Conservation (phyloP, 1,140 invertebrate species). For the Caerostris extrusa region DNA sequence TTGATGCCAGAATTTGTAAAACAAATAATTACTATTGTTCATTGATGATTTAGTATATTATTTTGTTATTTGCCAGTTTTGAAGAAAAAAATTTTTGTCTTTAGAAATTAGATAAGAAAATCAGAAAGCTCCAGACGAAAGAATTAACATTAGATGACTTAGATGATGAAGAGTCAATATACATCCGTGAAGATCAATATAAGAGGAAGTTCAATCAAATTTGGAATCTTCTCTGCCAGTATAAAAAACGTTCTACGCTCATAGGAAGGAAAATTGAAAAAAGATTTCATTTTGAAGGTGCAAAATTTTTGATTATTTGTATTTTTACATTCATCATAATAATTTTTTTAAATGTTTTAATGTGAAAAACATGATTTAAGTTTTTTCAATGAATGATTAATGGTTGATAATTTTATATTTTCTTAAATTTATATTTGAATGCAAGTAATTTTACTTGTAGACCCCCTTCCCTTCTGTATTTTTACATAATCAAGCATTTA, state of each 20-base stretch:
- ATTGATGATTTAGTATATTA: too few species aligned
- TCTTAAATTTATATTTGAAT: too few species aligned
- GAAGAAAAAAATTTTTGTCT: constrained; percentile 32
- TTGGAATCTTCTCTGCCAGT: constrained; percentile 81
- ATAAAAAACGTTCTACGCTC: constrained; percentile 79
- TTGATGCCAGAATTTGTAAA: too few species aligned
- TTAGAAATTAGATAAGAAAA: constrained; percentile 80
- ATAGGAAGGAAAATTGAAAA: constrained; percentile 81
- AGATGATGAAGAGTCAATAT: constrained; percentile 80
- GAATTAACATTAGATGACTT: constrained; percentile 81
- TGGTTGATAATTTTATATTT: too few species aligned
- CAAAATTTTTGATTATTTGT: neutral
- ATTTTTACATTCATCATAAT: neutral
- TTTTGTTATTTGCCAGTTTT: too few species aligned
- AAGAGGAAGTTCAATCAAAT: constrained; percentile 81
- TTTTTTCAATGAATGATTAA: too few species aligned
- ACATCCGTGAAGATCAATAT: constrained; percentile 81
- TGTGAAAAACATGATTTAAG: too few species aligned
- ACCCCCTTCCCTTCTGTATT: too few species aligned
- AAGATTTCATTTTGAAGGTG: constrained; percentile 81
- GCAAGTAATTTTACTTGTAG: too few species aligned
- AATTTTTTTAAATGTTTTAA: neutral
- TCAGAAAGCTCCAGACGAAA: constrained; percentile 79
- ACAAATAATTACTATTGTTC: too few species aligned
- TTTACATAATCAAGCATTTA: too few species aligned